phyloP scores from a whole-genome alignment of 2,797 vertebrate species.

The Harpagifer antarcticus region DNA sequence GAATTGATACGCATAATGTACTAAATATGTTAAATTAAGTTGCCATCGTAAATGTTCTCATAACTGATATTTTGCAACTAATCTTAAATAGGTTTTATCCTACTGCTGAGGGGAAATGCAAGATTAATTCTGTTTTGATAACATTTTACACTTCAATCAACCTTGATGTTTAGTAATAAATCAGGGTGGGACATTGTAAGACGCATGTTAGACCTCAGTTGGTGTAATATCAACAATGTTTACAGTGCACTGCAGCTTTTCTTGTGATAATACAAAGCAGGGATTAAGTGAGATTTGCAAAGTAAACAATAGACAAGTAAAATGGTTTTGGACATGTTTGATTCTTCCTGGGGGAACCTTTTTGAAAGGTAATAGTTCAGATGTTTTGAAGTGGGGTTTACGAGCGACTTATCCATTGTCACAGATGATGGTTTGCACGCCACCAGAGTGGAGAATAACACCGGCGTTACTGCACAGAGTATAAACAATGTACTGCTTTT shows the following conservation, averaged over 20 bases:
- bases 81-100: neutral
- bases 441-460: no score
- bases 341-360: constrained; percentile 23
- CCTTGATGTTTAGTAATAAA: neutral
- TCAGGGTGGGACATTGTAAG: neutral
- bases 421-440: no score
- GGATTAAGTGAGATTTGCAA: neutral
- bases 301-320: neutral
- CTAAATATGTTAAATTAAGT: neutral
- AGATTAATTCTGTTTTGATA: no score
- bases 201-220: neutral
- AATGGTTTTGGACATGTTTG: neutral
- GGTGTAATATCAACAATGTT: neutral
- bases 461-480: no score
- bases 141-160: neutral
- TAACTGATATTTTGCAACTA: neutral
- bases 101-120: neutral
- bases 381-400: no score
- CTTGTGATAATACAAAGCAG: constrained; percentile 16
- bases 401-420: no score
- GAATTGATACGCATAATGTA: neutral
- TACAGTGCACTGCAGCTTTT: constrained; percentile 3
- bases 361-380: constrained; percentile 31
- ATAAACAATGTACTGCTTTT: no score
- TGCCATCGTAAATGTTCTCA: neutral